Evolutionary conservation across 64 coral and sea anemone genomes (phyloP).

Genomic region (Porites lutea): DNA sequence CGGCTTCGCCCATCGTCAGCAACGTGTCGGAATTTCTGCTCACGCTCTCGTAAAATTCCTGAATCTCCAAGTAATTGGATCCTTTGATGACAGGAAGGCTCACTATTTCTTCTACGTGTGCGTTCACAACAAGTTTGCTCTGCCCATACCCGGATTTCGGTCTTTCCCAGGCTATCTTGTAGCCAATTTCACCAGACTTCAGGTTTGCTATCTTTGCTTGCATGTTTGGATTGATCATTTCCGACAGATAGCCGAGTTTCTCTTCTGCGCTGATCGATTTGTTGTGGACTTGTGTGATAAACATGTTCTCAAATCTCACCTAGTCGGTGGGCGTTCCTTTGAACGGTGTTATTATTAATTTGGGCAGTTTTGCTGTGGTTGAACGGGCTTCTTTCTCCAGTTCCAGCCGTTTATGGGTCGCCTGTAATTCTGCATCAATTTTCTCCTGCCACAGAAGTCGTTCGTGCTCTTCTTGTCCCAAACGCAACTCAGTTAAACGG

Average conservation of each 20-base stretch:
- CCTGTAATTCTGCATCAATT: too few relatives aligned
- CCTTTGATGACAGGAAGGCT: too few relatives aligned
- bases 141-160: not conserved
- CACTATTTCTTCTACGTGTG: not conserved
- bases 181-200: slow-evolving; percentile 13
- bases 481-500: too few relatives aligned
- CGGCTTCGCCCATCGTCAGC: slow-evolving; percentile 31
- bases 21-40: slow-evolving; percentile 55
- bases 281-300: slow-evolving; percentile 35
- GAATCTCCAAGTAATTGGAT: too few relatives aligned
- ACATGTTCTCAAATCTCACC: slow-evolving; percentile 66
- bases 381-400: not conserved
- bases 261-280: slow-evolving; percentile 41
- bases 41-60: slow-evolving; percentile 44
- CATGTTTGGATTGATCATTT: slow-evolving; percentile 12
- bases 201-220: not conserved
- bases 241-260: slow-evolving; percentile 51
- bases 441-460: too few relatives aligned
- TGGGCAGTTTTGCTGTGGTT: slow-evolving; percentile 23
- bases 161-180: too few relatives aligned
- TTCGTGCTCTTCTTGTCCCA: too few relatives aligned
- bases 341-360: slow-evolving; percentile 34
- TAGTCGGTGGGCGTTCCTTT: slow-evolving; percentile 64
- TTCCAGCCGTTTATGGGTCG: not conserved
- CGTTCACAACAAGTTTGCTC: too few relatives aligned